phyloP scores from a whole-genome alignment of 2,888 invertebrate species.

The Cremastobaeus sp. region DNA sequence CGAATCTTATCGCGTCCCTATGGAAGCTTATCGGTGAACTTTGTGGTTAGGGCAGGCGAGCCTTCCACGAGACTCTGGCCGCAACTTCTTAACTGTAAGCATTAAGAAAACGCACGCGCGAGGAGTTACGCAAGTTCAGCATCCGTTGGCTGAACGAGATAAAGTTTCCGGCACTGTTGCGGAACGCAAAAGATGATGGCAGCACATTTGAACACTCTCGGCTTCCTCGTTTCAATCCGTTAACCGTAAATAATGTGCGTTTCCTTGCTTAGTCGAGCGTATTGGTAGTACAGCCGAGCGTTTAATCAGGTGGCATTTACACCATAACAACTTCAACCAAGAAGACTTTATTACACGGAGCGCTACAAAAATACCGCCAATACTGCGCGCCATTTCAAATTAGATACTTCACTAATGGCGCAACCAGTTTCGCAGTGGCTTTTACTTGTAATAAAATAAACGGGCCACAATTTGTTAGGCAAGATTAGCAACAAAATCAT shows the following conservation, averaged over 20 bases:
- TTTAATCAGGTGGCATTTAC: constrained; percentile 72
- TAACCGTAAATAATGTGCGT: constrained; percentile 74
- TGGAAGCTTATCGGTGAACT: too few species aligned
- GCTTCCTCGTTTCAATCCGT: constrained; percentile 74
- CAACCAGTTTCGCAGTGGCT: neutral
- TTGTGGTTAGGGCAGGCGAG: too few species aligned
- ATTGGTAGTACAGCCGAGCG: constrained; percentile 65
- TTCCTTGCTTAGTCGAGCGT: constrained; percentile 65
- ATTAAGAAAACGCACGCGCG: neutral
- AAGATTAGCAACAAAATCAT: too few species aligned
- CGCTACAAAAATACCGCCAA: constrained; percentile 34
- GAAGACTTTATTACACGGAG: constrained; percentile 46
- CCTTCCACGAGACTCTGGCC: too few species aligned
- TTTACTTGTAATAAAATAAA: neutral
- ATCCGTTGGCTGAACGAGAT: neutral
- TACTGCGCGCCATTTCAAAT: constrained; percentile 24
- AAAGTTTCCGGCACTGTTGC: constrained; percentile 13
- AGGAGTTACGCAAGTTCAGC: neutral
- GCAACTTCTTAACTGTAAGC: too few species aligned
- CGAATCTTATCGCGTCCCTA: too few species aligned
- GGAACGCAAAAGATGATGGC: constrained; percentile 23
- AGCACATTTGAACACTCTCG: constrained; percentile 26
- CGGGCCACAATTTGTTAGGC: too few species aligned
- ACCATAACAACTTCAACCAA: constrained; percentile 61
- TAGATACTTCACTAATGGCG: constrained; percentile 16